Evolutionary conservation across 1,140 invertebrate genomes (phyloP).

Genomic region (Sycobia sp.): DNA sequence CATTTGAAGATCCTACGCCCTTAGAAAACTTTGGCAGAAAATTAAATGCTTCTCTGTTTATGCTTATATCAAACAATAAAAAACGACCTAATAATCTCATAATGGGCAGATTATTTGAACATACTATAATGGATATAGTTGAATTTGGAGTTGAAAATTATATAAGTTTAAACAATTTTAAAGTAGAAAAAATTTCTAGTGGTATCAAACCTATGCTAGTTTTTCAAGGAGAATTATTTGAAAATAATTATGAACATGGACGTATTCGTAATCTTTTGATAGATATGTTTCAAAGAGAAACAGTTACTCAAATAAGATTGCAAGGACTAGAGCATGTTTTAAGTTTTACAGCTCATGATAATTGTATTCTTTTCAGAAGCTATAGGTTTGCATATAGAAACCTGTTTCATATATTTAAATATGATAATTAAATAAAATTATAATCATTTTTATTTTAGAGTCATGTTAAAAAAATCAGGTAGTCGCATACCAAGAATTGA

Average conservation of each 20-base stretch:
- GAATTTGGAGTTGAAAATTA: constrained; percentile 91
- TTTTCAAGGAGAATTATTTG: constrained; percentile 93
- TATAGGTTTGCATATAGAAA: constrained; percentile 70
- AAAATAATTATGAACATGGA: constrained; percentile 77
- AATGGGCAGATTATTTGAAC: constrained; percentile 87
- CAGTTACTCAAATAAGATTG: constrained; percentile 78
- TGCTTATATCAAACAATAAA: constrained; percentile 89
- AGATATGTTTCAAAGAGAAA: constrained; percentile 92
- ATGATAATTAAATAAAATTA: background rate
- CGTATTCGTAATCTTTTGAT: constrained; percentile 87
- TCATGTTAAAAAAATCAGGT: constrained; percentile 90
- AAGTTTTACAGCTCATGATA: constrained; percentile 83
- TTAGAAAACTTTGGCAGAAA: constrained; percentile 87
- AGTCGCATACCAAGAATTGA: constrained; percentile 85
- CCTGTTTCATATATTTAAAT: background rate
- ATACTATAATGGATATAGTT: constrained; percentile 92
- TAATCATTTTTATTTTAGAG: constrained; percentile 61
- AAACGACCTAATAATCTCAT: constrained; percentile 94
- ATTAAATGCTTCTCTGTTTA: constrained; percentile 87
- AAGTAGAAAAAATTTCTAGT: constrained; percentile 76
- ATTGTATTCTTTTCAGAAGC: constrained; percentile 82
- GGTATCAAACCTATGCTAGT: constrained; percentile 91
- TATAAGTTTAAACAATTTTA: constrained; percentile 78
- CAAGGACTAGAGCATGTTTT: constrained; percentile 93
- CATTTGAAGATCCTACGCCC: constrained; percentile 82